phyloP scores from a whole-genome alignment of 1,140 invertebrate genomes.

The Pseudoatta argentina region DNA sequence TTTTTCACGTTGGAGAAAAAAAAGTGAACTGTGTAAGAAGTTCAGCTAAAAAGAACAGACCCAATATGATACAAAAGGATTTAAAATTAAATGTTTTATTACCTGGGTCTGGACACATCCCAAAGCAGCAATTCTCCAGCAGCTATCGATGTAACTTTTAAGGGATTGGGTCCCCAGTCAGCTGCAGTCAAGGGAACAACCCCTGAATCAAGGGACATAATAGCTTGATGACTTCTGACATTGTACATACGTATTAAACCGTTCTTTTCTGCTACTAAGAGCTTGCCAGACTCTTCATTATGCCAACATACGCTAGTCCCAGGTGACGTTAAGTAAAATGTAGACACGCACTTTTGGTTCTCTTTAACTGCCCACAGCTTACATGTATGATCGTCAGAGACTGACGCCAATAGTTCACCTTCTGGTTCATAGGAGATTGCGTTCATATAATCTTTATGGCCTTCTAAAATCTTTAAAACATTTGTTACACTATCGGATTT shows the following conservation, averaged over 20 bases:
- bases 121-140: conserved; percentile 89
- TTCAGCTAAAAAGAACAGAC: too few relatives aligned
- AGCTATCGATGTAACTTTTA: conserved; percentile 88
- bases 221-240: conserved; percentile 89
- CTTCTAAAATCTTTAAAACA: conserved; percentile 87
- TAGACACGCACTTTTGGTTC: conserved; percentile 86
- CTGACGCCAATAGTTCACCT: conserved; percentile 90
- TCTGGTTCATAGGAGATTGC: conserved; percentile 90
- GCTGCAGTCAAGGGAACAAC: conserved; percentile 89
- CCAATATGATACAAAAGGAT: not conserved
- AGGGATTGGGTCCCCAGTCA: conserved; percentile 90
- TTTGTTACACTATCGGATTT: not conserved
- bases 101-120: conserved; percentile 89
- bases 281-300: conserved; percentile 90
- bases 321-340: conserved; percentile 90
- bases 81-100: conserved; percentile 47
- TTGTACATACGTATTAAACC: conserved; percentile 92
- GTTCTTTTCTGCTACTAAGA: conserved; percentile 92
- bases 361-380: conserved; percentile 89
- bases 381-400: conserved; percentile 92
- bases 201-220: conserved; percentile 90
- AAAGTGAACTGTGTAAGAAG: too few relatives aligned
- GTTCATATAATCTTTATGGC: conserved; percentile 91
- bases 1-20: too few relatives aligned
- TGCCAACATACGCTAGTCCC: conserved; percentile 91